Conservation (phyloP, 2,797 vertebrate species). For the Anguilla megastoma region DNA sequence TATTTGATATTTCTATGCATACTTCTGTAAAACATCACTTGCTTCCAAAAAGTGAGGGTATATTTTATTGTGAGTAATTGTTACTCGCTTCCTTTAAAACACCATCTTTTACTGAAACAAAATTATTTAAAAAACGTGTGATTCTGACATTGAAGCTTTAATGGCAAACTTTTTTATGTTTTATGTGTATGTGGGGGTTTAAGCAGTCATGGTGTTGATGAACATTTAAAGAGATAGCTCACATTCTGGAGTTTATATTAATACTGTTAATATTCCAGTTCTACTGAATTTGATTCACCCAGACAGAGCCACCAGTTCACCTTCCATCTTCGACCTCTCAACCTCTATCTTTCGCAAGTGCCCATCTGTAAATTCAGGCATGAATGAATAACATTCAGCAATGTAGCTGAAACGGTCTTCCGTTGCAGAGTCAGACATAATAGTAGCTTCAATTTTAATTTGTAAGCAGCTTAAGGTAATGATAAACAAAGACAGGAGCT, state of each 20-base stretch:
- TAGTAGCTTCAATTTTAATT: too few species aligned
- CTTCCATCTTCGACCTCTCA: too few species aligned
- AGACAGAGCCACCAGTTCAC: too few species aligned
- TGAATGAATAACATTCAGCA: too few species aligned
- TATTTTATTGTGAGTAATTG: not conserved
- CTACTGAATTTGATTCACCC: too few species aligned
- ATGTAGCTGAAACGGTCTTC: too few species aligned
- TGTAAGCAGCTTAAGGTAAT: not conserved
- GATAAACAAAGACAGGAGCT: not conserved
- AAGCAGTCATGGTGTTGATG: not conserved
- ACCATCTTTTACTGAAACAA: not conserved
- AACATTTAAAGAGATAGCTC: not conserved
- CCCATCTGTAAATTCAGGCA: too few species aligned
- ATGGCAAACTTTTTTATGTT: not conserved
- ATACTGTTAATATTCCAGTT: too few species aligned
- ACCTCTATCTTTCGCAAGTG: too few species aligned
- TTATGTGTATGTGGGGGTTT: not conserved
- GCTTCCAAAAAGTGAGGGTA: not conserved
- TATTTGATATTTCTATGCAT: too few species aligned
- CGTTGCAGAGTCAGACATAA: too few species aligned
- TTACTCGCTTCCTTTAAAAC: not conserved
- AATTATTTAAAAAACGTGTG: not conserved
- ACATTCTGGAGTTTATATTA: not conserved
- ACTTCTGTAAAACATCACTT: too few species aligned
- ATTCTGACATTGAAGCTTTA: not conserved